phyloP scores from a whole-genome alignment of 1,140 invertebrate species.

The Hylaeus anthracinus region DNA sequence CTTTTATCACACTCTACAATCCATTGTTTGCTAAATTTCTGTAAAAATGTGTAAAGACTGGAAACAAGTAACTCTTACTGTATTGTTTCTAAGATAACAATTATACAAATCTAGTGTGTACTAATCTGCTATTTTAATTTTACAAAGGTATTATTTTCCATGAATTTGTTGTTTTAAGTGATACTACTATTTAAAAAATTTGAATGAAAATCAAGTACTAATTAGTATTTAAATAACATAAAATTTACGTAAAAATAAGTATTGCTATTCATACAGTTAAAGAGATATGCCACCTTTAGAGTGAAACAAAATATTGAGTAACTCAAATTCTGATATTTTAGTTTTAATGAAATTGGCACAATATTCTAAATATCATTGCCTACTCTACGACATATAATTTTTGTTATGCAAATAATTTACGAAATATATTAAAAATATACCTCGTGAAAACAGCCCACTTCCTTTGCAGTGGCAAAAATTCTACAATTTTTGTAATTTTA shows the following conservation, averaged over 20 bases:
- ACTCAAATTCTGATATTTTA: too few species aligned
- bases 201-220: neutral
- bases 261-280: neutral
- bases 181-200: neutral
- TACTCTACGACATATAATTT: too few species aligned
- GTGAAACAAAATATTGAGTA: too few species aligned
- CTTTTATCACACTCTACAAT: slow-evolving; percentile 9
- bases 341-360: too few species aligned
- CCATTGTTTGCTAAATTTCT: slow-evolving; percentile 22
- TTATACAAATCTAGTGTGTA: slow-evolving; percentile 1
- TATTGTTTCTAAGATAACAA: slow-evolving; percentile 6
- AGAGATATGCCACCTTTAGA: too few species aligned
- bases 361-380: too few species aligned
- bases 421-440: too few species aligned
- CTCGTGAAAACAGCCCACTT: too few species aligned
- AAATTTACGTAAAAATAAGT: slow-evolving; percentile 3
- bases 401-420: too few species aligned
- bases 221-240: neutral
- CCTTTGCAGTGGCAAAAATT: too few species aligned
- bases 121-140: neutral
- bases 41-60: slow-evolving; percentile 24
- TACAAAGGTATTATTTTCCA: neutral
- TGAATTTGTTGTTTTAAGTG: neutral
- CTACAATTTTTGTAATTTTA: too few species aligned
- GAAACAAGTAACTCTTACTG: slow-evolving; percentile 9